A percentile compares a stretch with the other conserved stretches of the same genome.
Evolutionary conservation across 2,113 vertebrate species (phyloP).

Genomic region (Siniperca chuatsi): DNA sequence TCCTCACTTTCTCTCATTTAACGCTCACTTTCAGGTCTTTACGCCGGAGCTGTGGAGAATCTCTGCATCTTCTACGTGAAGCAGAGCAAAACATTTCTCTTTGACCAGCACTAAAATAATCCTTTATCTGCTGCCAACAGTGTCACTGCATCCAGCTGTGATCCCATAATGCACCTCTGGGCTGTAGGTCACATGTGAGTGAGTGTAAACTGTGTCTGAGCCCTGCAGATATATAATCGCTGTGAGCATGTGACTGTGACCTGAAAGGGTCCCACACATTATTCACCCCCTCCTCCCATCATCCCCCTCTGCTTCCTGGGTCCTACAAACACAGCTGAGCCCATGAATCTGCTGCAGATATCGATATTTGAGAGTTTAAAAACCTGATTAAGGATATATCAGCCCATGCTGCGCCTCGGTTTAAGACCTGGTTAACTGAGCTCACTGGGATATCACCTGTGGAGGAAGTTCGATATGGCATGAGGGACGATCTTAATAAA

Average conservation of each 20-base stretch:
- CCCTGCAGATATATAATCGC: slow-evolving; percentile 1
- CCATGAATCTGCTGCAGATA: too few species aligned
- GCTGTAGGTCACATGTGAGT: slow-evolving; percentile 31
- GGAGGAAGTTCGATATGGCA: too few species aligned
- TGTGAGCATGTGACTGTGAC: slow-evolving; percentile 13
- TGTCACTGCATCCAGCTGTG: not conserved
- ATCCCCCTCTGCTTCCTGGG: not conserved
- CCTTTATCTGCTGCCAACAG: not conserved
- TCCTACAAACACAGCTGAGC: not conserved
- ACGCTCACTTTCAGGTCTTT: not conserved
- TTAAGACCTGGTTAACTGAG: too few species aligned
- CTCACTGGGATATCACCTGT: too few species aligned
- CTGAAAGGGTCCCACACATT: too few species aligned
- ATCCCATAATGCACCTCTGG: slow-evolving; percentile 5
- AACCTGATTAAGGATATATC: too few species aligned
- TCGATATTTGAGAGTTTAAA: too few species aligned
- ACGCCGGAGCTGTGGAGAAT: not conserved
- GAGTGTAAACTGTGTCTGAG: not conserved
- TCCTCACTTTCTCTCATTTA: not conserved
- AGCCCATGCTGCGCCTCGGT: too few species aligned
- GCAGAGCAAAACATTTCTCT: not conserved
- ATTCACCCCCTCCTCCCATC: not conserved
- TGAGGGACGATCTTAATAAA: too few species aligned
- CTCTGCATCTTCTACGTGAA: not conserved
- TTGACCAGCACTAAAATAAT: not conserved